Base-by-base conservation (phyloP, 2,113 vertebrate genomes). In the Ictalurus furcatus region DNA sequence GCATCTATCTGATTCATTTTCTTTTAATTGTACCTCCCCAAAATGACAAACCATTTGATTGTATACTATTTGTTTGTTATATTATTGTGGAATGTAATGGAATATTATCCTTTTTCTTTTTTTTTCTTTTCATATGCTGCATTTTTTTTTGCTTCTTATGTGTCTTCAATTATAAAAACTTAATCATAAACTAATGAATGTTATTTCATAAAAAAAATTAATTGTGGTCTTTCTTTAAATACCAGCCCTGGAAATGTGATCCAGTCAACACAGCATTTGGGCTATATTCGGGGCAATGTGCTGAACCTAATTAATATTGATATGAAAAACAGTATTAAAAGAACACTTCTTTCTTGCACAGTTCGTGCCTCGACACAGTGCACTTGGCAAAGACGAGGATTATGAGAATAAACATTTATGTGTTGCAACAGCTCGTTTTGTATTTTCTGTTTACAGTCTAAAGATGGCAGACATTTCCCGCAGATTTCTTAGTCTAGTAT, bases 361-460 rank as follows among this genome's bases (percentile, higher is more conserved):
- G 61, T 87, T 52, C 19, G 34, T n/a, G 63, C n/a, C 21, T 34
- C 65, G 25, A 37, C 4, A 58, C 67, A 23, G 84, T 52, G 63
- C 40, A 30, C 48, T 37, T 74, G 44, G 67, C 56, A 52, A 67
- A 69, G 34, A 21, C 30, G 12, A 37, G 52, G 34, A 74, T 74
- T 21, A 88, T 85, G 44, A 85, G 58, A 90, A 90, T 90, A 90
- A 90, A 90, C 28, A 48, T 69, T 87, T 58, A 56, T 90, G 74
- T 90, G 86, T 90, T 83, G 71, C 73, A 90, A 71, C 67, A 74
- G 52, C n/a, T 25, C n/a, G 2, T 88, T 81, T 69, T 56, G 40
- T 56, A n/a, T 78, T 56, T 19, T 85, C 37, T 79, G 21, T 11
- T 74, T 84, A 21, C 19, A 13, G 2, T 84, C 25, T 28, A 1